phyloP scores from a whole-genome alignment of 2,113 vertebrate species.

The Ornithorhynchus anatinus region DNA sequence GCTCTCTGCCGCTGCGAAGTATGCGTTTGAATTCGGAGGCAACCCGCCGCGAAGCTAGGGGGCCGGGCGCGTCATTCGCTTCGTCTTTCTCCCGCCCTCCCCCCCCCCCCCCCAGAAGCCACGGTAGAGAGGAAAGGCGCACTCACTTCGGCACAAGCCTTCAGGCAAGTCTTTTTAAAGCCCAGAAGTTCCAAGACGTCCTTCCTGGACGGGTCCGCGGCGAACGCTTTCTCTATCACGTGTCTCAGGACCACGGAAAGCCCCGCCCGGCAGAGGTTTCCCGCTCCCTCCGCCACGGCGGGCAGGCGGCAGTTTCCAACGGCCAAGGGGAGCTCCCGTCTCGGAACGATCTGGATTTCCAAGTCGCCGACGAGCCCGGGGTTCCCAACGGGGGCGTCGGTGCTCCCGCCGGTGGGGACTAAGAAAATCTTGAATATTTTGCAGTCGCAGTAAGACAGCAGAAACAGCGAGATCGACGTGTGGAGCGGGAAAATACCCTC shows the following conservation, averaged over 20 bases:
- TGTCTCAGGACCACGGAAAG: slow-evolving; percentile 92
- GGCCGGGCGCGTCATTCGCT: too few species aligned
- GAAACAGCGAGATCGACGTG: slow-evolving; percentile 86
- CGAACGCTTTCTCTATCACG: slow-evolving; percentile 78
- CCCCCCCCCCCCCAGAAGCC: too few species aligned
- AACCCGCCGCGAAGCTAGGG: too few species aligned
- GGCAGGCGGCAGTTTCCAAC: slow-evolving; percentile 86
- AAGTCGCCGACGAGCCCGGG: slow-evolving; percentile 36
- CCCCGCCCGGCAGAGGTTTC: slow-evolving; percentile 87
- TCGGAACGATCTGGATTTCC: slow-evolving; percentile 66
- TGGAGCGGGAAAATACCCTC: slow-evolving; percentile 83
- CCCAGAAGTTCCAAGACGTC: slow-evolving; percentile 86
- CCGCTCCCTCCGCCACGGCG: slow-evolving; percentile 75
- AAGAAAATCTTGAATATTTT: slow-evolving; percentile 82
- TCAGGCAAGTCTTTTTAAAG: slow-evolving; percentile 97
- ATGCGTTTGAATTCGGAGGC: too few species aligned
- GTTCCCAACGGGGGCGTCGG: slow-evolving; percentile 51
- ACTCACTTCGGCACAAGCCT: slow-evolving; percentile 97
- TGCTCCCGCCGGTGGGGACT: slow-evolving; percentile 60
- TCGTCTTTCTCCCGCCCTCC: background rate
- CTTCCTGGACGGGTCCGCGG: slow-evolving; percentile 76
- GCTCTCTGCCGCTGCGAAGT: too few species aligned
- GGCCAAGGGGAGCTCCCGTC: slow-evolving; percentile 74
- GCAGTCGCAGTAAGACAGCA: slow-evolving; percentile 91
- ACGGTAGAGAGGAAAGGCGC: background rate